Evolutionary conservation across 2,797 vertebrate genomes (phyloP).

Genomic region (Vipera ursinii): DNA sequence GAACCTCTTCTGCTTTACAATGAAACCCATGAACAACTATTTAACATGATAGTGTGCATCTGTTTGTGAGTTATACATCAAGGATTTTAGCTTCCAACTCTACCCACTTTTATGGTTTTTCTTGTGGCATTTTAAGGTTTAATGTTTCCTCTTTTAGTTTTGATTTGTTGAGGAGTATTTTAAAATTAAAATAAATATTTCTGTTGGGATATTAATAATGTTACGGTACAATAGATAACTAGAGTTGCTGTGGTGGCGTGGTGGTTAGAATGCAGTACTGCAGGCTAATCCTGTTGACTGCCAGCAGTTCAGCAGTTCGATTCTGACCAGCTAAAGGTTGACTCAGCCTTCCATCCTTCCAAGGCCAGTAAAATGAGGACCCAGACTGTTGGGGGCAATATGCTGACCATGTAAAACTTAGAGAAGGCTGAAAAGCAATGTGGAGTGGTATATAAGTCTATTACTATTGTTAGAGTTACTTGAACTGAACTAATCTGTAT

Average conservation of each 20-base stretch:
- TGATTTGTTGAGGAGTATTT: not conserved
- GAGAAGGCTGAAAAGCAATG: not conserved
- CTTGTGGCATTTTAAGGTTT: not conserved
- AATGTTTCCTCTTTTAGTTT: not conserved
- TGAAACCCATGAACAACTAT: not conserved
- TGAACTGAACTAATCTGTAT: not conserved
- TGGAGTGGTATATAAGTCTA: not conserved
- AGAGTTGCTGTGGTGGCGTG: not conserved
- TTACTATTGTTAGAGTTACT: not conserved
- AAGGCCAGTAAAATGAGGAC: not conserved
- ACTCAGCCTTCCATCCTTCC: not conserved
- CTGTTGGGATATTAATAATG: not conserved
- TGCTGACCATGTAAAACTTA: not conserved
- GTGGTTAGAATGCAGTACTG: not conserved
- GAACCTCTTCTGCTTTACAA: not conserved
- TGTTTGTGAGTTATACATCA: not conserved
- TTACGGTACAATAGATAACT: not conserved
- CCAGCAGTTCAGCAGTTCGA: not conserved
- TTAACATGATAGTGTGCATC: not conserved
- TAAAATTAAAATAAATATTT: not conserved
- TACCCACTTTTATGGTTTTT: not conserved
- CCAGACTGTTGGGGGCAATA: not conserved
- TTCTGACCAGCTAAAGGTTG: not conserved
- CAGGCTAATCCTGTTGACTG: not conserved
- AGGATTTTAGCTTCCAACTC: not conserved